Base-by-base conservation (phyloP, 2,797 vertebrate genomes). In the Esox lucius region DNA sequence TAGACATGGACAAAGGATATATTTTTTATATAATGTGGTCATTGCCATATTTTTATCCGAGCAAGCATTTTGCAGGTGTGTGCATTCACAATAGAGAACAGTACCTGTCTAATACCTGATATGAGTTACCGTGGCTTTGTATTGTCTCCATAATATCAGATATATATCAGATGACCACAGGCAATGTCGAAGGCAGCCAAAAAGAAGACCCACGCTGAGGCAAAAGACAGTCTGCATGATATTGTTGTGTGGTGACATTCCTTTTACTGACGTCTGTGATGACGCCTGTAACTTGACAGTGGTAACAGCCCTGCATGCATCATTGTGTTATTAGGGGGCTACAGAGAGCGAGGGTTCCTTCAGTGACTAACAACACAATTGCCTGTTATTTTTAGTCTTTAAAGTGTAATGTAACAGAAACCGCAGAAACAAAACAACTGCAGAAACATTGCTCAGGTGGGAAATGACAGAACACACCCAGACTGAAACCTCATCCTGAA, bases 231-330 rank as follows among this genome's bases (percentile, higher is more conserved):
- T 59, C 76, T 28, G 66, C 66, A 80, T 75, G 56, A 22, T 53
- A 72, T 78, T 76, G 84, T 82, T 71, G 83, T 80, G 83, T 9
- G 70, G 86, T 77, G 72, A 78, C 90, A 92, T 92, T 92, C 86
- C 85, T 85, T 67, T 24, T 72, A 73, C 76, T 85, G 73, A 72
- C 81, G 85, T 82, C 72, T 39, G 17, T 49, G 48, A 28, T 85
- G 81, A 88, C 72, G 74, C 85, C 68, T 82, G 78, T 73, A 22
- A 17, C 15, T 65, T 75, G 75, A 77, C 71, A 80, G 77, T 48
- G 22, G 51, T 65, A 79, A 84, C 68, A 76, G 33, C 39, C 72
- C 75, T 46, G 19, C 64, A 53, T 71, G 35, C 75, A 80, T 82
- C 81, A 75, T 68, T n/a, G 67, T 12, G 70, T 81, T 70, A 79